These are phyloP conservation scores for Bubalus kerabau DNA, from an alignment of 2,113 vertebrate species.

Conservation along the genomic window DNA sequence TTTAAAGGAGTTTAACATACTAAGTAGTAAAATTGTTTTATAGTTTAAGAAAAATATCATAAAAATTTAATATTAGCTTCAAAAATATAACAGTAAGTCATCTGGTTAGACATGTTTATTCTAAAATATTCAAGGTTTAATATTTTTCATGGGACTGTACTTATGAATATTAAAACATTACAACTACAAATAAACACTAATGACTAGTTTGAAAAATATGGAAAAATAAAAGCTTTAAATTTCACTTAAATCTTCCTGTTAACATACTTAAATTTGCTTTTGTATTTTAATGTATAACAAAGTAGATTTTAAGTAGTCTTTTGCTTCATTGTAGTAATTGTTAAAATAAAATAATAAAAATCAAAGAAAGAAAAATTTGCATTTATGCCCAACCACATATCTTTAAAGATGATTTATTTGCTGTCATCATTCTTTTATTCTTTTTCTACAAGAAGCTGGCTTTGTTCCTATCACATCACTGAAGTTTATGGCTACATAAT, in stretches of 20 bases:
- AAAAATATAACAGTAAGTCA: background rate
- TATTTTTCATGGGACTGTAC: background rate
- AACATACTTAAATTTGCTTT: background rate
- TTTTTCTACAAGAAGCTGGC: background rate
- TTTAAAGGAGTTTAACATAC: background rate
- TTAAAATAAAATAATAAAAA: background rate
- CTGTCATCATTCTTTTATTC: background rate
- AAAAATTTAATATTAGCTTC: constrained; percentile 7
- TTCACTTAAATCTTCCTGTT: background rate
- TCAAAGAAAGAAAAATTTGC: background rate
- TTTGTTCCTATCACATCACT: background rate
- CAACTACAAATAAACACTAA: background rate
- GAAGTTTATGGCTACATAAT: background rate
- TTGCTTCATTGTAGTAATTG: background rate
- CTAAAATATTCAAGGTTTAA: constrained; percentile 1
- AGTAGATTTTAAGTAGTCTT: background rate
- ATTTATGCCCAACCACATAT: background rate
- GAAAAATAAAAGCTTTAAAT: background rate
- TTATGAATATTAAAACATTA: constrained; percentile 47
- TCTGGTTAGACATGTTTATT: background rate
- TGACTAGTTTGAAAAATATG: background rate
- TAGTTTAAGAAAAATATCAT: background rate
- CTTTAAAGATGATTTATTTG: background rate
- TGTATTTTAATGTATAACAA: background rate
- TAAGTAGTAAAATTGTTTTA: background rate